Percentiles rank a stretch among this genome's conserved stretches.
These are phyloP conservation scores for Drosophila mimetica DNA, from an alignment of 2,888 invertebrate genomes.

Conservation along the genomic window DNA sequence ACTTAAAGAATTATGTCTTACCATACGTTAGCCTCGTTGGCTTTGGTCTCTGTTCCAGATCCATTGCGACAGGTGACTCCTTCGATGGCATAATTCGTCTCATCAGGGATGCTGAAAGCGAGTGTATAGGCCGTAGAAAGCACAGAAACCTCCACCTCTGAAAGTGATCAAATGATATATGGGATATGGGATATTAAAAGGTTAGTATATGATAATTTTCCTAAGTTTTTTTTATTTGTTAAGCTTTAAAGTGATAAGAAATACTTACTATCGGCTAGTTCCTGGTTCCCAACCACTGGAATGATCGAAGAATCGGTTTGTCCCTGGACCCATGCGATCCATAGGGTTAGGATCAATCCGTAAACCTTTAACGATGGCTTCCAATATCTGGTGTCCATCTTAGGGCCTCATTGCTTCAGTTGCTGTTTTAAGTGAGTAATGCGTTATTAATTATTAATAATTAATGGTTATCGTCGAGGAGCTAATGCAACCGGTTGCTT, in stretches of 20 bases:
- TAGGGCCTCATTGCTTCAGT: conserved; percentile 61
- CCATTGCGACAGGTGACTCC: conserved; percentile 67
- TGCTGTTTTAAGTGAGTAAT: conserved; percentile 30
- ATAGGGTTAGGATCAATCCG: conserved; percentile 44
- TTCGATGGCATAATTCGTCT: conserved; percentile 61
- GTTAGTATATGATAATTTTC: too few species aligned
- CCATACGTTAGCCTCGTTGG: conserved; percentile 67
- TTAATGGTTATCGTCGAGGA: conserved; percentile 19
- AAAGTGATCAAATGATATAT: background rate
- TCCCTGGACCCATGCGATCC: conserved; percentile 31
- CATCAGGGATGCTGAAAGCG: conserved; percentile 56
- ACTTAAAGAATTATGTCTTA: conserved; percentile 34
- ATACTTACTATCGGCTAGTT: conserved; percentile 52
- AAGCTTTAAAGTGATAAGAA: background rate
- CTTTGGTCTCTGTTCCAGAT: conserved; percentile 37
- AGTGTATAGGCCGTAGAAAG: conserved; percentile 58
- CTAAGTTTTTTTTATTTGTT: too few species aligned
- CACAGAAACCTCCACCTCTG: conserved; percentile 57
- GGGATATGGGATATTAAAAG: too few species aligned
- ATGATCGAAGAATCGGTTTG: conserved; percentile 25
- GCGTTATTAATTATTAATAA: conserved; percentile 14
- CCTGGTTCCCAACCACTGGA: conserved; percentile 25
- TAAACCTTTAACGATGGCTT: conserved; percentile 49
- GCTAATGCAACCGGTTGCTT: conserved; percentile 45
- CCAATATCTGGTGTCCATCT: conserved; percentile 58